These are phyloP conservation scores for Aphelenchoides avenae DNA, from an alignment of 1,140 invertebrate genomes.

Conservation along the genomic window DNA sequence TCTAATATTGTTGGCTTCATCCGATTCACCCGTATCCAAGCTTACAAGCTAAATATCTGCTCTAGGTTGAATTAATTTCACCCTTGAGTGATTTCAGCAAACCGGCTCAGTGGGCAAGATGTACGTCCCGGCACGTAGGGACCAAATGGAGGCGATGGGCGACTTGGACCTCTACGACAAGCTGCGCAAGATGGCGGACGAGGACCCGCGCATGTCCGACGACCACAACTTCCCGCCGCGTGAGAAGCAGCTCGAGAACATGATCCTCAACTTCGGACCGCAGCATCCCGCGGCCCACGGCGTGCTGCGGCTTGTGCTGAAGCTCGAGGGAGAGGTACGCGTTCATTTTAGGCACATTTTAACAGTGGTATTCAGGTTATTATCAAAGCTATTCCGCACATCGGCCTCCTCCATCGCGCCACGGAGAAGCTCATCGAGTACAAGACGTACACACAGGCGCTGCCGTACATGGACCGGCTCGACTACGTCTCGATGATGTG, in stretches of 20 bases:
- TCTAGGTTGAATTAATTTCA: too few species aligned
- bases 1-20: too few species aligned
- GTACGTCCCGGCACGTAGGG: too few species aligned
- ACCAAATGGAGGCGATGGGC: too few species aligned
- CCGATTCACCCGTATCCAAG: too few species aligned
- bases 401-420: conserved; percentile 87
- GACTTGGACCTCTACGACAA: too few species aligned
- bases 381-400: conserved; percentile 85
- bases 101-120: too few species aligned
- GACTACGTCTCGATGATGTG: conserved; percentile 99
- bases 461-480: conserved; percentile 96
- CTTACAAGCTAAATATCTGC: too few species aligned
- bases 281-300: conserved; percentile 98
- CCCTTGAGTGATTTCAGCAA: too few species aligned
- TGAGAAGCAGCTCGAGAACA: conserved; percentile 58
- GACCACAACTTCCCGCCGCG: conserved; percentile 25
- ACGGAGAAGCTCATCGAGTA: conserved; percentile 98
- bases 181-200: too few species aligned
- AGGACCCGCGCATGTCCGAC: conserved; percentile 28
- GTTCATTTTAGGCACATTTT: conserved; percentile 14
- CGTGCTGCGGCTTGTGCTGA: conserved; percentile 85
- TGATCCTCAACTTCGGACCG: conserved; percentile 89
- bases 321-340: conserved; percentile 83
- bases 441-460: conserved; percentile 92
- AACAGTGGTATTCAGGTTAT: conserved; percentile 67